These are phyloP conservation scores for Recurvirostra avosetta DNA, from an alignment of 2,113 vertebrate species.

Conservation along the genomic window DNA sequence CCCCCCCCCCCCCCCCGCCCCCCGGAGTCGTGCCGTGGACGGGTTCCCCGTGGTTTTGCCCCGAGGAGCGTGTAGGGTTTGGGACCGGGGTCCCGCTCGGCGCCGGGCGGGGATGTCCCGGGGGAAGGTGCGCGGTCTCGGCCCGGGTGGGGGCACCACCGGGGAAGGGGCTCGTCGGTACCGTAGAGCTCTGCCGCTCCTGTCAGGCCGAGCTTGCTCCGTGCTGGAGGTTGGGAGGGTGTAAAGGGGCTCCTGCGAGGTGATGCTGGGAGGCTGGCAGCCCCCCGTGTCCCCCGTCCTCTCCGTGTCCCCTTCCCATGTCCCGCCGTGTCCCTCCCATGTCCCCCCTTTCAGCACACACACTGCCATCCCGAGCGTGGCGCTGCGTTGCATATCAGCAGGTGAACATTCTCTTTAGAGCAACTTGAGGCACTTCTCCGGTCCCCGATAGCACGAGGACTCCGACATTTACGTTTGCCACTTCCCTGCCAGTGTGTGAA, in stretches of 20 bases:
- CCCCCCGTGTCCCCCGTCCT: neutral
- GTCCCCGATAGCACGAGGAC: neutral
- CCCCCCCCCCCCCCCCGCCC: too few species aligned
- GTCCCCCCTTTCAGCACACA: neutral
- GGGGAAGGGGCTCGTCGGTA: neutral
- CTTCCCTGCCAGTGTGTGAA: too few species aligned
- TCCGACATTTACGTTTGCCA: rapidly evolving
- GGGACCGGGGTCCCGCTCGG: neutral
- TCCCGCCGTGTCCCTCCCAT: neutral
- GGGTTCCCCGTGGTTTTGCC: neutral
- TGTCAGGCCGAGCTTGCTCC: neutral
- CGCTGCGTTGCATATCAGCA: neutral
- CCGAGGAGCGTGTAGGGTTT: neutral
- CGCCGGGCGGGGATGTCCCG: too few species aligned
- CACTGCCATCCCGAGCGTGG: too few species aligned
- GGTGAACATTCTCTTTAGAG: rapidly evolving
- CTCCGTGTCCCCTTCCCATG: neutral
- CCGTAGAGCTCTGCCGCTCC: neutral
- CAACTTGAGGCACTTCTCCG: rapidly evolving
- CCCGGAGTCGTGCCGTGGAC: neutral
- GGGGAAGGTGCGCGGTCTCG: neutral
- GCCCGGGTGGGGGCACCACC: too few species aligned
- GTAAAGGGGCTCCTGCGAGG: neutral
- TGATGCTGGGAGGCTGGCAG: neutral
- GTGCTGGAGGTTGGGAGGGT: rapidly evolving